These are phyloP conservation scores for Gymnogyps californianus DNA, from an alignment of 2,113 vertebrate species.

Conservation along the genomic window DNA sequence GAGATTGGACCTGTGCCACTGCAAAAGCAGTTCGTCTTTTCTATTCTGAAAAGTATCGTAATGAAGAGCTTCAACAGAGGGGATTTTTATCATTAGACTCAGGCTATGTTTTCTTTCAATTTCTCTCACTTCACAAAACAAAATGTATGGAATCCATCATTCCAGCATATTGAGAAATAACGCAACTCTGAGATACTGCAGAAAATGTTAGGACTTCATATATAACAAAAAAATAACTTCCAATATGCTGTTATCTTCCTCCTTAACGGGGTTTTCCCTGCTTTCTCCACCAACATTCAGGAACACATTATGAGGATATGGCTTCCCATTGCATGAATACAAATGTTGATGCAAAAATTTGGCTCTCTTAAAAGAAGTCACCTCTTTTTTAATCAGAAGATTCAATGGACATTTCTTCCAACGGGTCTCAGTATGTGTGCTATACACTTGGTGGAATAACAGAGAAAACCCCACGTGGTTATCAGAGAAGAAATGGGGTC, in stretches of 20 bases:
- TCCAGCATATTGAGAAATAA: conserved; percentile 16
- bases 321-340: not conserved
- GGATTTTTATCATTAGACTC: conserved; percentile 29
- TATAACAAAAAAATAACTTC: not conserved
- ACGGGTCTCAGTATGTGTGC: not conserved
- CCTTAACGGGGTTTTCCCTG: not conserved
- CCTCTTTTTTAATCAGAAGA: not conserved
- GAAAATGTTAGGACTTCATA: not conserved
- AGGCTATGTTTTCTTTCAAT: conserved; percentile 15
- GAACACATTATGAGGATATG: not conserved
- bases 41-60: conserved; percentile 54
- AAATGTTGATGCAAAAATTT: not conserved
- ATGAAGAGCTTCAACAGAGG: conserved; percentile 44
- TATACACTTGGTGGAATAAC: not conserved
- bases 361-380: not conserved
- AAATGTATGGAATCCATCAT: not conserved
- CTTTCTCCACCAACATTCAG: not conserved
- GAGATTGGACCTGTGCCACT: conserved; percentile 74
- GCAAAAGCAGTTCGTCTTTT: conserved; percentile 62
- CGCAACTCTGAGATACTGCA: conserved; percentile 2
- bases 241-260: not conserved
- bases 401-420: not conserved
- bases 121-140: not conserved
- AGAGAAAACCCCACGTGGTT: not conserved
- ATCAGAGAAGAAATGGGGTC: not conserved